A percentile compares a stretch with the other conserved stretches of the same genome.
These are phyloP conservation scores for Euschistus heros DNA, from an alignment of 1,140 invertebrate genomes.

Conservation along the genomic window DNA sequence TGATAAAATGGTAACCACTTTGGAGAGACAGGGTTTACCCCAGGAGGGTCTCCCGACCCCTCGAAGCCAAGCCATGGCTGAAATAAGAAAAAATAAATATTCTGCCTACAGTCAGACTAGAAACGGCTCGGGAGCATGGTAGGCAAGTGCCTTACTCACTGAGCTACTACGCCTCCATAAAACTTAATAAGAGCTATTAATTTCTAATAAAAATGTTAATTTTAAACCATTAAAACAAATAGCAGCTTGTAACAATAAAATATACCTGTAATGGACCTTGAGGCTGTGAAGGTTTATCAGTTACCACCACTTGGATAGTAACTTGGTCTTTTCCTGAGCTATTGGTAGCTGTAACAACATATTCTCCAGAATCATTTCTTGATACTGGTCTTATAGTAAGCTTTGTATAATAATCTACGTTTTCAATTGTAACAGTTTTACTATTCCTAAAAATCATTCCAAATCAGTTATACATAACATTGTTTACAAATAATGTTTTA, in stretches of 20 bases:
- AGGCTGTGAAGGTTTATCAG: constrained; percentile 77
- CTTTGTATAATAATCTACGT: constrained; percentile 79
- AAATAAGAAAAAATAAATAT: too few species aligned
- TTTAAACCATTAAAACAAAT: too few species aligned
- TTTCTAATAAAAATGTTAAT: too few species aligned
- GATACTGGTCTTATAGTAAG: constrained; percentile 67
- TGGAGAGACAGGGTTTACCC: too few species aligned
- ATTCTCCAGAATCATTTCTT: constrained; percentile 75
- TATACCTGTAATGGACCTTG: constrained; percentile 68
- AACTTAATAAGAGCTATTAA: too few species aligned
- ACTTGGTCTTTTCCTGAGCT: constrained; percentile 79
- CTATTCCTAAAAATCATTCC: constrained; percentile 21
- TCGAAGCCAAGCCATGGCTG: too few species aligned
- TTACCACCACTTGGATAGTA: constrained; percentile 79
- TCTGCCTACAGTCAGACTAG: too few species aligned
- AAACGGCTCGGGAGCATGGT: too few species aligned
- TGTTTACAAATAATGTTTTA: background rate
- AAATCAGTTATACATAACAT: background rate
- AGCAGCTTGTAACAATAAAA: background rate
- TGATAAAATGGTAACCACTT: too few species aligned
- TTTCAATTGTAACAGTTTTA: constrained; percentile 49
- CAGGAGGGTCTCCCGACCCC: too few species aligned
- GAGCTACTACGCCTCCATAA: too few species aligned
- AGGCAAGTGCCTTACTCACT: too few species aligned
- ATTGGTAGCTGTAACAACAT: constrained; percentile 75